phyloP scores from a whole-genome alignment of 2,797 vertebrate genomes.

The Phataginus tetradactyla region DNA sequence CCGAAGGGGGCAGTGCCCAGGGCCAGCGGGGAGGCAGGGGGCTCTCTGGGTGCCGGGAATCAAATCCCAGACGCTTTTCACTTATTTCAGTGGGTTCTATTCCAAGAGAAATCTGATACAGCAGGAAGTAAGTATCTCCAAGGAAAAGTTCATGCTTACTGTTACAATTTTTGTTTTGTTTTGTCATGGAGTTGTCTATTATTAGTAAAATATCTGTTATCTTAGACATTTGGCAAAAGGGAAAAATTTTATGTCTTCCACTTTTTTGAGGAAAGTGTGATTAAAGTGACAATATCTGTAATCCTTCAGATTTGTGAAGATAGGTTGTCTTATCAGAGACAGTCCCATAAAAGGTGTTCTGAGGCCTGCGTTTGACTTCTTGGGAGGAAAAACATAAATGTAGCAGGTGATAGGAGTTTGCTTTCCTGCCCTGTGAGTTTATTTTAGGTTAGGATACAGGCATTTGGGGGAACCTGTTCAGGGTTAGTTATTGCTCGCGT shows the following conservation, averaged over 20 bases:
- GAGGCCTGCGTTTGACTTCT: not conserved
- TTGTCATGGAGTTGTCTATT: not conserved
- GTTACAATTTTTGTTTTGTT: not conserved
- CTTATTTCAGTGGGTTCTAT: conserved; percentile 48
- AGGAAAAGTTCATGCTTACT: not conserved
- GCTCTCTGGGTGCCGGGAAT: not conserved
- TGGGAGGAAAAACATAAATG: conserved; percentile 2
- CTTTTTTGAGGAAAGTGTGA: not conserved
- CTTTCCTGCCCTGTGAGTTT: not conserved
- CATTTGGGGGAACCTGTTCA: not conserved
- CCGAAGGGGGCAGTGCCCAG: not conserved
- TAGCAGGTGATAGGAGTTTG: not conserved
- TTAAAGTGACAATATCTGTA: not conserved
- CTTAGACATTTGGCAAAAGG: conserved; percentile 4
- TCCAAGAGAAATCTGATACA: conserved; percentile 53
- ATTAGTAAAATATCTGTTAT: not conserved
- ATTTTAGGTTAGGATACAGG: not conserved
- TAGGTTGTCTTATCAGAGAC: conserved; percentile 28
- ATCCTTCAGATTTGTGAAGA: conserved; percentile 27
- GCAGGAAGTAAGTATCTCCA: conserved; percentile 48
- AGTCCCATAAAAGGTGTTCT: not conserved
- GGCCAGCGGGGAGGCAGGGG: not conserved
- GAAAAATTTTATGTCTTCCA: not conserved
- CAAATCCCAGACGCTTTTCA: not conserved
- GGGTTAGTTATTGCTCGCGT: not conserved